These are phyloP conservation scores for Cottus gobio DNA, from an alignment of 2,113 vertebrate genomes.

Conservation along the genomic window DNA sequence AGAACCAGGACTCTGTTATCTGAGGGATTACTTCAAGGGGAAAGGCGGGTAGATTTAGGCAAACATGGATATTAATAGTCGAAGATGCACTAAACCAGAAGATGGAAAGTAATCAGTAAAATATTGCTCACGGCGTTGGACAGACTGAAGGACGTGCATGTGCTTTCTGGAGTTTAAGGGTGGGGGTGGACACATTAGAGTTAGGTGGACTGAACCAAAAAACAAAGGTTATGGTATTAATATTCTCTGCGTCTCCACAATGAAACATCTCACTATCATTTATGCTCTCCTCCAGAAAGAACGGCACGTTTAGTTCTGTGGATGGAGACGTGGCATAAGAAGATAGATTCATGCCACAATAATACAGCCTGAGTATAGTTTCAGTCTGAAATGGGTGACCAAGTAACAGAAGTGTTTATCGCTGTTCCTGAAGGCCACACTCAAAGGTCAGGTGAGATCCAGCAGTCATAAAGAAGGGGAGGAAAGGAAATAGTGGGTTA, in stretches of 20 bases:
- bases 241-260: not conserved
- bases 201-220: not conserved
- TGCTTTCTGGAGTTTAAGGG: not conserved
- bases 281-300: not conserved
- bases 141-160: not conserved
- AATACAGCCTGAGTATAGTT: not conserved
- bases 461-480: not conserved
- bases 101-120: not conserved
- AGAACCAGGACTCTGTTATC: slow-evolving; percentile 26
- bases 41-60: not conserved
- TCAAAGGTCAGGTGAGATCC: not conserved
- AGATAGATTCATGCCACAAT: not conserved
- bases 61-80: not conserved
- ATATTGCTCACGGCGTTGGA: not conserved
- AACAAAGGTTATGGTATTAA: not conserved
- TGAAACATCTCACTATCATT: not conserved
- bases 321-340: not conserved
- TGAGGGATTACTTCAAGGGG: slow-evolving; percentile 12
- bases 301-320: not conserved
- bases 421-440: not conserved
- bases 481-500: not conserved
- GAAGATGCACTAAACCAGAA: slow-evolving; percentile 2
- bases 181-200: not conserved
- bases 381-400: not conserved
- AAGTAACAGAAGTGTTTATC: not conserved